Base-by-base conservation (phyloP, 2,797 vertebrate species). In the Betta splendens region DNA sequence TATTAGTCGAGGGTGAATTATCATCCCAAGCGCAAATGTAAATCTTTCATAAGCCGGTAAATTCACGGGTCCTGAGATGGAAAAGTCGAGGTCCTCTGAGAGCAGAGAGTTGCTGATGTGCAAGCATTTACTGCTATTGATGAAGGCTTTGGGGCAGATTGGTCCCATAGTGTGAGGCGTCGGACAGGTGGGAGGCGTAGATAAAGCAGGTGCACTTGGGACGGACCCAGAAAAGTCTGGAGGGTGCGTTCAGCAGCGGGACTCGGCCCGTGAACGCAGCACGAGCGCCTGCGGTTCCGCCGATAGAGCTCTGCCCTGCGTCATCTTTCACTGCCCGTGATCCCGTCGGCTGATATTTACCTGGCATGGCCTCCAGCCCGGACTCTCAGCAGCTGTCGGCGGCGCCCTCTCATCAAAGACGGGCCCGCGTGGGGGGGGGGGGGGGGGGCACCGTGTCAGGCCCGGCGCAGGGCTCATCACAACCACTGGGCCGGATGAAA, bases 311-410 rank as follows among this genome's bases (percentile, higher is more conserved):
- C 42, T 22, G 22, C 21, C 55, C 18, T 46, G 16, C 35, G 45
- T 68, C 48, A 55, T 65, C 53, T 50, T 38, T 51, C 51, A 17
- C 55, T 25, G 45, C 46, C 46, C 53, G 25, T 70, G 65, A 79
- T 64, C 71, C 76, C 48, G 58, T 74, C 61, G 31, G 43, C 72
- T 79, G 69, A 81, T 75, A 66, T 58, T 71, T 84, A 86, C 84
- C 87, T 86, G 77, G 16, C 51, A 73, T 79, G 84, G 77, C 83
- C 85, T 81, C 89, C 75, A 82, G 77, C 73, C 64, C 40, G 85
- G 77, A 83, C 80, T 63, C 84, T 77, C 11, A 49, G 67, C 90
- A 90, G 88, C 88, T 92, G 89, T 81, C 77, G 28, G 69, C 55
- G 62, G 58, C 17, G 67, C 76, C 78, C 55, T n/a, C 78, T 75